Conservation (phyloP, 2,888 invertebrate species). For the Blastobasis adustella region DNA sequence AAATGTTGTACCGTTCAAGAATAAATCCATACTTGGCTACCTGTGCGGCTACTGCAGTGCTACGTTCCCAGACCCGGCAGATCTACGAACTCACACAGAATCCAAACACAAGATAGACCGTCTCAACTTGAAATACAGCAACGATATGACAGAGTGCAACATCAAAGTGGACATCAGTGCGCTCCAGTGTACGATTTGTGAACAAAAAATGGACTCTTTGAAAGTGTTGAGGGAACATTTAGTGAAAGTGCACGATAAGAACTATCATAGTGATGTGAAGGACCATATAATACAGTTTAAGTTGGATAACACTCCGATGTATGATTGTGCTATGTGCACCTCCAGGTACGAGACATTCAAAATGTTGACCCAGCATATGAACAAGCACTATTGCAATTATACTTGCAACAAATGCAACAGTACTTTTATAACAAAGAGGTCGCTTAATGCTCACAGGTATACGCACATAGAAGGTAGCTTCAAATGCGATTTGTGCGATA, state of each 20-base stretch:
- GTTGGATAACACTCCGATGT: constrained; percentile 46
- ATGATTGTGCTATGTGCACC: constrained; percentile 50
- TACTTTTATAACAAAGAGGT: constrained; percentile 47
- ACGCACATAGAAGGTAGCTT: constrained; percentile 53
- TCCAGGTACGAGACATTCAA: constrained; percentile 59
- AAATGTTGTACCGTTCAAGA: constrained; percentile 50
- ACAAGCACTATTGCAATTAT: constrained; percentile 52
- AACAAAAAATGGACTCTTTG: constrained; percentile 29
- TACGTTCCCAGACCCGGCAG: constrained; percentile 43
- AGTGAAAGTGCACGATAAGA: constrained; percentile 35
- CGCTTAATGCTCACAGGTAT: constrained; percentile 39
- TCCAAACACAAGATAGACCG: constrained; percentile 34
- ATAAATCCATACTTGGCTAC: constrained; percentile 46
- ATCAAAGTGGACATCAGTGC: constrained; percentile 45
- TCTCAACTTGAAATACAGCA: constrained; percentile 32
- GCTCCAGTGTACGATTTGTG: constrained; percentile 38
- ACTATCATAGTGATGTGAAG: constrained; percentile 43
- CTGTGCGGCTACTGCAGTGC: constrained; percentile 48
- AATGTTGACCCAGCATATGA: constrained; percentile 64
- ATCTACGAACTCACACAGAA: constrained; percentile 37
- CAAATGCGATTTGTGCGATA: constrained; percentile 57
- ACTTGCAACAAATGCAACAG: constrained; percentile 44
- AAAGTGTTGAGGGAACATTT: constrained; percentile 38
- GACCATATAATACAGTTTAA: constrained; percentile 56
- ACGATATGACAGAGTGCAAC: constrained; percentile 42